phyloP scores from a whole-genome alignment of 2,113 vertebrate species.

The Irena cyanogastra region DNA sequence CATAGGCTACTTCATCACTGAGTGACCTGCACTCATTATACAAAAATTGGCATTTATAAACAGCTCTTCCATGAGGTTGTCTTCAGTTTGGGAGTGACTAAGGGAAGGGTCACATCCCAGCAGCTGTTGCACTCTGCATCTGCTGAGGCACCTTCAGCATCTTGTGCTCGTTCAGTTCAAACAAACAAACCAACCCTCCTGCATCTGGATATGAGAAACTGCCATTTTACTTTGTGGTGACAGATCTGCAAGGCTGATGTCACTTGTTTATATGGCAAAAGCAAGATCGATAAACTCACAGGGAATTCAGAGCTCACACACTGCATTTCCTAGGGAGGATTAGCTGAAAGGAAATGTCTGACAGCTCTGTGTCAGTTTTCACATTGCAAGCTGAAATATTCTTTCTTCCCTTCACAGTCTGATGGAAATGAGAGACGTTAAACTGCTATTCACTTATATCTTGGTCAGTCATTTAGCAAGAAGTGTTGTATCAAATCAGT shows the following conservation, averaged over 20 bases:
- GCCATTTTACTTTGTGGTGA: not conserved
- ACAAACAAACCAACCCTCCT: not conserved
- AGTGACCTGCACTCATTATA: not conserved
- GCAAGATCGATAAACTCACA: not conserved
- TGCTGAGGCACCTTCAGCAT: not conserved
- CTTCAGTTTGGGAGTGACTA: not conserved
- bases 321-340: not conserved
- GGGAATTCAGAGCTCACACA: not conserved
- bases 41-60: not conserved
- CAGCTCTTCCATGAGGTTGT: not conserved
- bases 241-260: not conserved
- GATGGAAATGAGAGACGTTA: slow-evolving; percentile 20
- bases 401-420: slow-evolving; percentile 8
- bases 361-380: slow-evolving; percentile 40
- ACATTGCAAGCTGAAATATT: not conserved
- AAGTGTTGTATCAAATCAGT: not conserved
- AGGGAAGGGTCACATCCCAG: not conserved
- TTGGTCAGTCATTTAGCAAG: slow-evolving; percentile 32
- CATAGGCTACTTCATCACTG: not conserved
- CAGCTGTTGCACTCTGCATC: not conserved
- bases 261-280: not conserved
- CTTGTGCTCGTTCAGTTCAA: not conserved
- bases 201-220: not conserved
- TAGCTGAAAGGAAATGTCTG: slow-evolving; percentile 13
- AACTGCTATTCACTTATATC: slow-evolving; percentile 18